Base-by-base conservation (phyloP, 2,888 invertebrate species). In the Aspidiotus destructor region DNA sequence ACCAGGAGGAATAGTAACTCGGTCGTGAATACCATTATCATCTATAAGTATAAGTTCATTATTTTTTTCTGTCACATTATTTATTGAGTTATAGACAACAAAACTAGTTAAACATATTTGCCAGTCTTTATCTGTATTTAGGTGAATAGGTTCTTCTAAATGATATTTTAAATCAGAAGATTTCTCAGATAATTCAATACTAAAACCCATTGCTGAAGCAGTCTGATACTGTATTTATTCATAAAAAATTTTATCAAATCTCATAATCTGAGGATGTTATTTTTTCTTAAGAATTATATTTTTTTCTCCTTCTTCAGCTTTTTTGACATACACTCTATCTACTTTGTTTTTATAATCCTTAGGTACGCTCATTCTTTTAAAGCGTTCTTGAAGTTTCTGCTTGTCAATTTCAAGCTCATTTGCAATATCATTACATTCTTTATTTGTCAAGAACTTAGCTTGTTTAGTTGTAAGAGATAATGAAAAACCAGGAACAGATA, bases 1-100 rank as follows among this genome's bases (percentile, higher is more conserved):
- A 54, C 64, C 64, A 57, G 57, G 41, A 57, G 64, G 64, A 64
- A 64, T 64, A 41, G 28, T 64, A 42, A 64, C 48, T 64, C 48
- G 28, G 40, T 65, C 55, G 53, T 40, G 54, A 63, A 55, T 16
- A 55, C 55, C 17, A 55, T 60, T 13, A 15, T 60, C 40, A 41
- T 60, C 60, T 60, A 60, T n/a, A 28, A 60, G 40, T 40, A 40
- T 40, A 60, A 60, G 60, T 60, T 60, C 41, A 60, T 60, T 60
- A 60, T 60, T 40, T 5, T 60, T 40, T 60, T 60, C 60, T 60
- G 41, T 60, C 13, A 60, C 60, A 48, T 48, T 48, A 48, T 48
- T 48, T 48, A 48, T 48, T 48, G 48, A 55, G 17, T 55, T 55
- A 55, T 55, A 55, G 17, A 17, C 15, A 55, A 55, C 17, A 55